Evolutionary conservation across 2,113 vertebrate species (phyloP).

Genomic region (Thinocorus orbignyianus): DNA sequence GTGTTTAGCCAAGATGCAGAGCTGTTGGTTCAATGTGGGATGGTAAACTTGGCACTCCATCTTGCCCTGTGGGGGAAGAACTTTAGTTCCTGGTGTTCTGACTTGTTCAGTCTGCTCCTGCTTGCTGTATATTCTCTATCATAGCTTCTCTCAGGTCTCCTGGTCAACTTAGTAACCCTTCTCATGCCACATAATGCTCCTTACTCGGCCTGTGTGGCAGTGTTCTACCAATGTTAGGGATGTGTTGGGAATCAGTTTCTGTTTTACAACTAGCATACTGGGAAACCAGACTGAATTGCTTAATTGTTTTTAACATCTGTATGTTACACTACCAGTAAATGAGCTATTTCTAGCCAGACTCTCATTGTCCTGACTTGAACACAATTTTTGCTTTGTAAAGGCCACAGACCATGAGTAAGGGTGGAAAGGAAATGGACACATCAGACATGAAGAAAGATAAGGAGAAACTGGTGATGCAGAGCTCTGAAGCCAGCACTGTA

Average conservation of each 20-base stretch:
- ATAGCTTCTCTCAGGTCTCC: neutral
- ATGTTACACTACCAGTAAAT: neutral
- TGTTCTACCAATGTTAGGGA: accelerated
- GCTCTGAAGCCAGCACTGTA: neutral
- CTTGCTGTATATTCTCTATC: accelerated
- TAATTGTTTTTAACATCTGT: neutral
- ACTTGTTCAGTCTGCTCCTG: neutral
- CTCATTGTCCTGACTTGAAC: neutral
- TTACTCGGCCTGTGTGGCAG: neutral
- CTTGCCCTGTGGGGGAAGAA: neutral
- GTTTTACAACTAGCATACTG: neutral
- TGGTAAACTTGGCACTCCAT: neutral
- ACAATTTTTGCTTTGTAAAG: neutral
- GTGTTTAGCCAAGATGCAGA: neutral
- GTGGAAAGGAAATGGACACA: neutral
- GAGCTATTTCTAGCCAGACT: neutral
- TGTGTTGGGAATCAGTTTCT: accelerated
- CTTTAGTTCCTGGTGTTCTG: neutral
- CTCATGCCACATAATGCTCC: neutral
- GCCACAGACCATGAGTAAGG: neutral
- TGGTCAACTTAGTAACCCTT: no score
- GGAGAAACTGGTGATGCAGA: neutral
- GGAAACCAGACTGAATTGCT: neutral
- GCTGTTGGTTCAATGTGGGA: neutral
- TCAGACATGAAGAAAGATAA: neutral